phyloP scores from a whole-genome alignment of 2,888 invertebrate species.

The Drosophila antonietae region DNA sequence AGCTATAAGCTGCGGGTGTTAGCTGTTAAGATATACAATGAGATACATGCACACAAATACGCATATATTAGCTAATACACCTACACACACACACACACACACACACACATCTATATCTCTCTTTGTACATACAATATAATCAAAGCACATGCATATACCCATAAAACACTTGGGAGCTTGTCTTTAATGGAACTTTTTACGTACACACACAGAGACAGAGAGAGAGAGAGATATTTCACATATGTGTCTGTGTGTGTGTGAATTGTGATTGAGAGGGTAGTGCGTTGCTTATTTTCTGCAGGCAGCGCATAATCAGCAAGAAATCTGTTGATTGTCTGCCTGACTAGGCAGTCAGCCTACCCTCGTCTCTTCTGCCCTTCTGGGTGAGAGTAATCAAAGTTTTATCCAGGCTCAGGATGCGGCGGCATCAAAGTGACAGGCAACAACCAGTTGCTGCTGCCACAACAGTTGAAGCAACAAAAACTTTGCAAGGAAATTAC shows the following conservation, averaged over 20 bases:
- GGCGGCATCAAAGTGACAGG: constrained; percentile 41
- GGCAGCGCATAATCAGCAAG: constrained; percentile 70
- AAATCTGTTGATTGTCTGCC: constrained; percentile 66
- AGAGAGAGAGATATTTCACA: not conserved
- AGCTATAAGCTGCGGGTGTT: constrained; percentile 17
- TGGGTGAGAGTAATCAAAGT: constrained; percentile 57
- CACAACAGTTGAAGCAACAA: constrained; percentile 17
- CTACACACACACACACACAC: constrained; percentile 1
- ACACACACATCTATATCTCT: not conserved
- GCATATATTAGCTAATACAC: constrained; percentile 30
- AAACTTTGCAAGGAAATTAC: constrained; percentile 13
- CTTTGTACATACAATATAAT: constrained; percentile 7
- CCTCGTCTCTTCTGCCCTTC: constrained; percentile 22
- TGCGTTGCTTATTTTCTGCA: constrained; percentile 18
- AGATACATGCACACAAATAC: constrained; percentile 23
- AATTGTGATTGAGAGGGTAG: not conserved
- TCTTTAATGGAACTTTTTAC: constrained; percentile 61
- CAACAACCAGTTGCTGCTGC: constrained; percentile 54
- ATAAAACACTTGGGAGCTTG: constrained; percentile 68
- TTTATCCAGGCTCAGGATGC: constrained; percentile 29
- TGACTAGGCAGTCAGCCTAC: constrained; percentile 17
- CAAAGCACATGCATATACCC: constrained; percentile 29
- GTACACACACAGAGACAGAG: constrained; percentile 34
- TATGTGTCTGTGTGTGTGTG: not conserved
- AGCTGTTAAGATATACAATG: constrained; percentile 32